Base-by-base conservation (phyloP, 2,888 invertebrate species). In the Trichopoda pennipes region DNA sequence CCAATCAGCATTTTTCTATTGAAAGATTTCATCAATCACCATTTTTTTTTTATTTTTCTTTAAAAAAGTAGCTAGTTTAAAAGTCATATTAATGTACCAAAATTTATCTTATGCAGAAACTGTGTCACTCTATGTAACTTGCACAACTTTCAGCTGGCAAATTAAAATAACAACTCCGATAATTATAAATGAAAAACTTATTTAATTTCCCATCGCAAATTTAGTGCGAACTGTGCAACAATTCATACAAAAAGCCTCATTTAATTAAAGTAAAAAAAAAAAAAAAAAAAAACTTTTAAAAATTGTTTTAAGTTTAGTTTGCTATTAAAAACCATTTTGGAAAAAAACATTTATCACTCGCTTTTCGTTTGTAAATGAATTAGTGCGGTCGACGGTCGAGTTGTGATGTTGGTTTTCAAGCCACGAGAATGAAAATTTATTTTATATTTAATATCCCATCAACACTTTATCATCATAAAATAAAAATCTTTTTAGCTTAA, bases 381-480 rank as follows among this genome's bases (percentile, higher is more conserved):
- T 35, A 38, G 63, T 74, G 73, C 9, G 73, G 79, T 74, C 8
- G 28, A 10, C 42, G 73, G 38, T 49, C 16, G 53, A 32, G 10
- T 58, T 44, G 61, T 74, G 63, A 4, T 21, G 53, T 55, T 56
- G 64, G 64, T 64, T 49, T 35, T 38, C 16, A 16, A 56, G 19
- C 35, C 55, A 68, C 61, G 55, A 68, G 68, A 68, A 61, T 60
- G 49, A 32, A 66, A 60, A 58, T 23, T 53, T 79, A 60, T 79
- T 79, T 73, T 61, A 61, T 44, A 73, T 74, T 74, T 73, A 73
- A 61, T 68, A 61, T 74, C 47, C 68, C 75, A 79, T 75, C 70
- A 75, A 28, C 78, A 72, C 75, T 79, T 75, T 61, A 79, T 82
- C 78, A 82, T 82, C 70, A 82, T 79, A 72, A 79, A 82, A 82